Conservation (phyloP, 2,113 vertebrate species). For the Lamprotornis superbus region DNA sequence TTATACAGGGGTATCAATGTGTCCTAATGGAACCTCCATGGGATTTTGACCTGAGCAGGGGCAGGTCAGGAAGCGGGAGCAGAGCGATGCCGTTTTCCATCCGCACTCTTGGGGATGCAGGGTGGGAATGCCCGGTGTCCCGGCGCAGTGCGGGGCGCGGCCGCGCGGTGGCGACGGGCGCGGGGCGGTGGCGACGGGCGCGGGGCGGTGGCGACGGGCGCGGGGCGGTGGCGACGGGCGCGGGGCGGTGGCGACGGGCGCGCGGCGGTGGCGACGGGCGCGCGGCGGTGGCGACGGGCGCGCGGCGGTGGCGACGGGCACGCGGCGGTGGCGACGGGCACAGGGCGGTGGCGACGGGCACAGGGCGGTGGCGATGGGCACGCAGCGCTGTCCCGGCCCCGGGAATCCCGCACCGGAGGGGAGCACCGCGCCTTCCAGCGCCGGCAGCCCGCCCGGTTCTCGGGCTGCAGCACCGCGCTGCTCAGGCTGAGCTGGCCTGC, state of each 20-base stretch:
- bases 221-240: neutral
- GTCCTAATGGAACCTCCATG: neutral
- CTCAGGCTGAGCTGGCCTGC: neutral
- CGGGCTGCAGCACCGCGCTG: accelerated
- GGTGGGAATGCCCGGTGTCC: neutral
- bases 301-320: neutral
- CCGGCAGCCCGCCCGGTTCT: accelerated
- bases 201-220: neutral
- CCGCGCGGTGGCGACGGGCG: neutral
- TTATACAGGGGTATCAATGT: too few relatives aligned
- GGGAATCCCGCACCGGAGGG: neutral
- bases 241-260: neutral
- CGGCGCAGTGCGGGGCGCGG: neutral
- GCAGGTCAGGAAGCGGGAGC: neutral
- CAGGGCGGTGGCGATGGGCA: neutral
- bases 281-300: neutral
- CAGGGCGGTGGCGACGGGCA: neutral
- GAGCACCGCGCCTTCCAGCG: neutral
- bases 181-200: neutral
- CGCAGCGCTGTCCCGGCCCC: neutral
- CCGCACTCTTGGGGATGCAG: accelerated
- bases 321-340: neutral
- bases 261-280: neutral
- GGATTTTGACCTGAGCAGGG: neutral
- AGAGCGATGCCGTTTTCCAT: neutral